Evolutionary conservation across 2,797 vertebrate genomes (phyloP), one percentile per base, ranked within the genome.

Genomic region (Scomberomorus guttatus): DNA sequence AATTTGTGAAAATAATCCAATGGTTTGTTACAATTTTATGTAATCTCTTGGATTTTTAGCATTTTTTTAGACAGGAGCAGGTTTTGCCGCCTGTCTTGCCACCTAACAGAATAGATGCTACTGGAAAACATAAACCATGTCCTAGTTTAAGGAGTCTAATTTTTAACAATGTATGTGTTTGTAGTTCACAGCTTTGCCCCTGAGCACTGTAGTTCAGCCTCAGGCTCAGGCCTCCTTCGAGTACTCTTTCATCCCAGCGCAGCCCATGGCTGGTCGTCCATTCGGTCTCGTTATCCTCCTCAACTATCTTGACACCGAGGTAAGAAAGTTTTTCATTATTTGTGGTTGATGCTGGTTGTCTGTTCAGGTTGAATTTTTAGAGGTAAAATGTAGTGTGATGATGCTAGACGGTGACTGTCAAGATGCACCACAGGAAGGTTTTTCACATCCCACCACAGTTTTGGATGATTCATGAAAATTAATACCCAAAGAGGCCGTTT

Each of bases 201-300:
- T 96, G 88, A 93, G 85, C 87, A 92, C 90, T 0, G 73, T 94
- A 12, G 90, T 96, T 24, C 91, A 86, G 81, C 94, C 95, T 2
- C 74, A 94, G 84, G 90, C 90, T 56, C 95, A 96, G 91, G 95
- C 95, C 9, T 93, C 95, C 69, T 96, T 96, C 11, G 95, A 96
- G 83, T 96, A 96, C 79, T 96, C 95, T 52, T 96, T 96, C 75
- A 94, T 96, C 88, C 95, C 95, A 1, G 94, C 94, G 44, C 94
- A 94, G 84, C 93, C 90, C 20, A 95, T 96, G 95, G 92, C 95
- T 0, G 94, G 95, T 1, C 95, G 95, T 34, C 95, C 95, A 0
- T 95, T 96, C 1, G 94, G 95, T 18, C 94, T 96, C 0, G 95
- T 96, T 60, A 95, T 96, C 80, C 93, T 95, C 46, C 94, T 96